phyloP scores from a whole-genome alignment of 2,888 invertebrate species.

The Lycia hirtaria region DNA sequence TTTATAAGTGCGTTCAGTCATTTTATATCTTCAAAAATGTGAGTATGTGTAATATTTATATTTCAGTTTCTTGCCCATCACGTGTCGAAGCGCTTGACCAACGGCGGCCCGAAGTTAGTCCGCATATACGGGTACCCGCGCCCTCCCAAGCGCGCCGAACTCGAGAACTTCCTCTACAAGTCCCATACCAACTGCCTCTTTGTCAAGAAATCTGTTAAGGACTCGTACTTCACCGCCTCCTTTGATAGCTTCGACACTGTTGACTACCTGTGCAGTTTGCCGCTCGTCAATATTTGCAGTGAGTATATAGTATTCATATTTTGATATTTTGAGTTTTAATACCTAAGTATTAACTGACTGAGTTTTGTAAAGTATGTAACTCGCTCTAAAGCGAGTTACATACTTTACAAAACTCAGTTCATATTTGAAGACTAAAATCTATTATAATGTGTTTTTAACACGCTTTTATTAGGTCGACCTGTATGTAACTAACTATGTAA shows the following conservation, averaged over 20 bases:
- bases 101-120: constrained; percentile 22
- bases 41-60: neutral
- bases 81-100: constrained; percentile 20
- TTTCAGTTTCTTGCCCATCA: constrained; percentile 22
- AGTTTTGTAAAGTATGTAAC: too few relatives aligned
- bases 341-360: neutral
- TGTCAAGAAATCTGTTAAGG: constrained; percentile 26
- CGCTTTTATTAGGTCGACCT: too few relatives aligned
- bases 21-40: too few relatives aligned
- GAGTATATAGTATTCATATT: too few relatives aligned
- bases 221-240: constrained; percentile 13
- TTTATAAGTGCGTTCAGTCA: too few relatives aligned
- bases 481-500: too few relatives aligned
- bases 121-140: constrained; percentile 27
- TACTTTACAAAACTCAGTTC: too few relatives aligned
- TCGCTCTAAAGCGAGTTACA: too few relatives aligned
- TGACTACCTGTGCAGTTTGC: constrained; percentile 16
- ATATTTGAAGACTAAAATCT: too few relatives aligned
- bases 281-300: neutral
- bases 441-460: too few relatives aligned
- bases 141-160: neutral
- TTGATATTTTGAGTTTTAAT: neutral
- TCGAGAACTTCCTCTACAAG: constrained; percentile 9
- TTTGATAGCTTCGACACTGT: constrained; percentile 22
- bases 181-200: constrained; percentile 21